Evolutionary conservation across 1,140 invertebrate genomes (phyloP), one percentile per base, ranked within the genome.

Genomic region (Nixonia krombeini): DNA sequence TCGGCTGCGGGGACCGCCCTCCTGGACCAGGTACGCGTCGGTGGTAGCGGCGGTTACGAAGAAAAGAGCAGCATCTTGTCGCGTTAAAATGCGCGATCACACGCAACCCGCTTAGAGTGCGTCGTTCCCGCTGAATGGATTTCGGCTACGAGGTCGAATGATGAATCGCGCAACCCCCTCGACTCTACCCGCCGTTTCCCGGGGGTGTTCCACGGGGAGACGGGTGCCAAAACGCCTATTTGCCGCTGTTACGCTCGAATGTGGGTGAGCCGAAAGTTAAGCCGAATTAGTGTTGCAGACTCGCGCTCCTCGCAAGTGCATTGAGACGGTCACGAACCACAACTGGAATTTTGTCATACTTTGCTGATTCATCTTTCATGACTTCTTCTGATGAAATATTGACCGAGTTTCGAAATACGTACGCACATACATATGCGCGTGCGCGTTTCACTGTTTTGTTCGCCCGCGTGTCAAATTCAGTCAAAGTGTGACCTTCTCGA

Each of bases 301-400:
- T 80, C 78, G 78, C 75, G 78, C 74, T 58, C 68, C 66, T 53
- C 75, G 47, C 65, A 56, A 73, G 63, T 66, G 74, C 75, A 81
- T 81, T 81, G 75, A 81, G 71, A 42, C 70, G 73, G 79, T 81
- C 79, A 81, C 79, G 79, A 81, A 78, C 74, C 41, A 41, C 50
- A 47, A 53, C 31, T 4, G 4, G 21, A 63, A 44, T 29, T 12
- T 12, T 9, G 16, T 41, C 31, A 33, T 26, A 28, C 25, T 8
- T 13, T 16, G 46, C 8, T 31, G 29, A 31, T 4, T 31, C 29
- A 31, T 8, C 8, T 31, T 8, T 8, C 9, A 4, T 31, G 8
- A 31, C 10, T n/a, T n/a, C 29, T 9, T 12, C 8, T 8, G 8
- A 9, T n/a, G 10, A 12, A 31, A 31, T 4, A 31, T 31, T 12